These are phyloP conservation scores for Exocentrus adspersus DNA, from an alignment of 2,888 invertebrate genomes.

Conservation along the genomic window DNA sequence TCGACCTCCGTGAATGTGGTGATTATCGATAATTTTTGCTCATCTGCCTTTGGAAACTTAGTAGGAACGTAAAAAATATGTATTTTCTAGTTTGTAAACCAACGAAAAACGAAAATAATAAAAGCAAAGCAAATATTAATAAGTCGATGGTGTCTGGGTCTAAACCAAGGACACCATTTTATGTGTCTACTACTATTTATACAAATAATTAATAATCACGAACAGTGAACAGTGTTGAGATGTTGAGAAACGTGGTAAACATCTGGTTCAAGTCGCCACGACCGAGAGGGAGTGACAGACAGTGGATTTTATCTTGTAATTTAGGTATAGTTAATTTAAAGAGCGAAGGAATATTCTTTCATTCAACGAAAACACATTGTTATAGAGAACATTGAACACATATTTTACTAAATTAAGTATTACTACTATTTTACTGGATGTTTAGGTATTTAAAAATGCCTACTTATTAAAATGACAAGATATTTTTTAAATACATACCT, in stretches of 20 bases:
- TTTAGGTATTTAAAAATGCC: no score
- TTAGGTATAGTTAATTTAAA: background rate
- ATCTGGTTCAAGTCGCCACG: slow-evolving; percentile 3
- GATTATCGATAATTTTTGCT: no score
- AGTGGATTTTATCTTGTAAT: background rate
- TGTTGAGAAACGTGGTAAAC: background rate
- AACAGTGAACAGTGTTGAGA: no score
- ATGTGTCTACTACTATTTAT: slow-evolving; percentile 1
- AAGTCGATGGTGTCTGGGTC: no score
- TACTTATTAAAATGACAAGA: background rate
- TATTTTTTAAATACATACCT: background rate
- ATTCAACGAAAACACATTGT: no score
- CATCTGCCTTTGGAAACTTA: no score
- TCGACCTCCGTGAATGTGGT: no score
- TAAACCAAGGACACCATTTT: slow-evolving; percentile 2
- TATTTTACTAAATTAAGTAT: background rate
- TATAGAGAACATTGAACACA: background rate
- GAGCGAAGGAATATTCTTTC: background rate
- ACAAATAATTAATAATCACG: slow-evolving; percentile 11
- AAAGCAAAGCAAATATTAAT: no score
- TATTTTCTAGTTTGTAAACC: no score
- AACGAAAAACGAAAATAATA: no score
- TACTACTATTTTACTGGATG: background rate
- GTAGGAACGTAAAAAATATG: no score
- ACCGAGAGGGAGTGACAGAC: background rate